phyloP scores from a whole-genome alignment of 2,888 invertebrate species.

The Cecidostiba fungosa region DNA sequence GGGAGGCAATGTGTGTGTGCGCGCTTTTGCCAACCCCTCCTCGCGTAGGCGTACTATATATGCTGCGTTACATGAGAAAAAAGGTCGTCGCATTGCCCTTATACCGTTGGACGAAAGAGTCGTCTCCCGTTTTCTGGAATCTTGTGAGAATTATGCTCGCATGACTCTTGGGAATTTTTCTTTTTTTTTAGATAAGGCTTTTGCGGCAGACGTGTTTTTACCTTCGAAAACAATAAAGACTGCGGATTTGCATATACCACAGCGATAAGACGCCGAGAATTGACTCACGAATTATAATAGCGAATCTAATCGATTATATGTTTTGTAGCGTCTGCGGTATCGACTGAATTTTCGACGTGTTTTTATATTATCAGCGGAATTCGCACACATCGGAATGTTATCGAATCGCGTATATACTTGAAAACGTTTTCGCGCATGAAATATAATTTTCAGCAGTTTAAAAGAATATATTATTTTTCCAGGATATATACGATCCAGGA shows the following conservation, averaged over 20 bases:
- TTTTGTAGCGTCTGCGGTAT: no score
- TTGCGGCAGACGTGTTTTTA: background rate
- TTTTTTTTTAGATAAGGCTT: background rate
- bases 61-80: background rate
- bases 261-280: background rate
- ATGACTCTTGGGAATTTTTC: background rate
- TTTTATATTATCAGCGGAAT: no score
- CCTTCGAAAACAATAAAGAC: background rate
- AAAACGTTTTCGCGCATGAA: no score
- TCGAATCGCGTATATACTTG: no score
- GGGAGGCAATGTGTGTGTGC: conserved; percentile 40
- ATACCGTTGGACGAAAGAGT: background rate
- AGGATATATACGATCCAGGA: background rate
- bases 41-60: conserved; percentile 22
- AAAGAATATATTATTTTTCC: background rate
- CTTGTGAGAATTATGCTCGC: background rate
- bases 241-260: background rate
- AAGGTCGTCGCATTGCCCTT: background rate
- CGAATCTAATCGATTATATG: no score
- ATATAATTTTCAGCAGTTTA: background rate
- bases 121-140: background rate
- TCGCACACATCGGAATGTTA: no score
- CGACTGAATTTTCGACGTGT: no score
- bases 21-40: conserved; percentile 42
- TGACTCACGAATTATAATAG: no score